Evolutionary conservation across 2,113 vertebrate species (phyloP).

Genomic region (Sebastes fasciatus): DNA sequence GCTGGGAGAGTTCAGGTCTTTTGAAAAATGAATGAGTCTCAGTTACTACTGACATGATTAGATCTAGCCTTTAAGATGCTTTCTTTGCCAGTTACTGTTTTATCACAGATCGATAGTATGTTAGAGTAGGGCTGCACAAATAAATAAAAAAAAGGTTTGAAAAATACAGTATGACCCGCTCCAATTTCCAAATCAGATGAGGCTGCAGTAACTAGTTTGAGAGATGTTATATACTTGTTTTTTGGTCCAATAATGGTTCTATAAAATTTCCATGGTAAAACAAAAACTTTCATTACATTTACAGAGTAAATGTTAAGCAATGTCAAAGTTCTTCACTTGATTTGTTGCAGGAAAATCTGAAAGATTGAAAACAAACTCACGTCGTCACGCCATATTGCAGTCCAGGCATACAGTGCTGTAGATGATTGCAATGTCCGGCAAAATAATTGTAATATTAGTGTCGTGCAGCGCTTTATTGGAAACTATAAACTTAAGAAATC

Average conservation of each 20-base stretch:
- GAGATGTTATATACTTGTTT: background rate
- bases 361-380: background rate
- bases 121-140: background rate
- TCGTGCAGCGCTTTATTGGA: background rate
- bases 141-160: background rate
- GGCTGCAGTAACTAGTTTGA: background rate
- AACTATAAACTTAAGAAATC: too few relatives aligned
- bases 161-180: background rate
- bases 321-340: background rate
- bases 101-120: background rate
- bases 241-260: background rate
- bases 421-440: background rate
- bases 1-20: constrained; percentile 1
- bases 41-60: background rate
- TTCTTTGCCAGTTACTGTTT: background rate
- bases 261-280: background rate
- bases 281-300: background rate
- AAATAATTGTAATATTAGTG: background rate
- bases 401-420: background rate
- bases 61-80: background rate
- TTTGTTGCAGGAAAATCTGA: background rate
- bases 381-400: background rate
- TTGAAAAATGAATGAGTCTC: constrained; percentile 12
- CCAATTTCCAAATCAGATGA: background rate
- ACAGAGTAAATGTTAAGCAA: background rate